Percentiles rank a stretch among this genome's conserved stretches.
Conservation (phyloP, 2,888 invertebrate species). For the Callinectes sapidus region DNA sequence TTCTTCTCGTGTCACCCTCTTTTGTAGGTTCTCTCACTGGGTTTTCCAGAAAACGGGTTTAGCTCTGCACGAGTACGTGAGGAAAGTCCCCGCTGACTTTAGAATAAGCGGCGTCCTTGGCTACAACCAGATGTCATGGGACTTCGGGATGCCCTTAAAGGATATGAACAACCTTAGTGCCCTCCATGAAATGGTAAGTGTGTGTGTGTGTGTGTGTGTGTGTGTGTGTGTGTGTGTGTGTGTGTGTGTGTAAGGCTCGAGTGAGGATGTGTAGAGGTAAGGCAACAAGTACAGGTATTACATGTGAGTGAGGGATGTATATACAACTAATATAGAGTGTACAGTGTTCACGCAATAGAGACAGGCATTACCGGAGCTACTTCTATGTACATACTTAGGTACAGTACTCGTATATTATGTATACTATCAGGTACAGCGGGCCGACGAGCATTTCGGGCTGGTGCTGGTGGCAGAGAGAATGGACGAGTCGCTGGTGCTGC, state of each 20-base stretch:
- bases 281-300: too few relatives aligned
- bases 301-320: too few relatives aligned
- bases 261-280: too few relatives aligned
- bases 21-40: too few relatives aligned
- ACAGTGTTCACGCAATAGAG: too few relatives aligned
- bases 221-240: not conserved
- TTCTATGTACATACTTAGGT: too few relatives aligned
- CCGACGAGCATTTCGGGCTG: conserved; percentile 74
- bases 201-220: not conserved
- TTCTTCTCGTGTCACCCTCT: too few relatives aligned
- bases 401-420: too few relatives aligned
- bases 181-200: conserved; percentile 68
- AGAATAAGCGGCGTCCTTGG: conserved; percentile 65
- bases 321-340: too few relatives aligned
- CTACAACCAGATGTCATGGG: conserved; percentile 75
- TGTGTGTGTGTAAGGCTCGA: not conserved
- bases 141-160: conserved; percentile 74
- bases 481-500: conserved; percentile 74
- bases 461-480: conserved; percentile 75
- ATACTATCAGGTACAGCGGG: conserved; percentile 67
- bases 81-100: not conserved
- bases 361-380: too few relatives aligned
- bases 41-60: not conserved
- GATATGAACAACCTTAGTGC: conserved; percentile 72
- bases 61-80: not conserved